Evolutionary conservation across 2,888 invertebrate species (phyloP).

Genomic region (Yponomeuta cagnagella): DNA sequence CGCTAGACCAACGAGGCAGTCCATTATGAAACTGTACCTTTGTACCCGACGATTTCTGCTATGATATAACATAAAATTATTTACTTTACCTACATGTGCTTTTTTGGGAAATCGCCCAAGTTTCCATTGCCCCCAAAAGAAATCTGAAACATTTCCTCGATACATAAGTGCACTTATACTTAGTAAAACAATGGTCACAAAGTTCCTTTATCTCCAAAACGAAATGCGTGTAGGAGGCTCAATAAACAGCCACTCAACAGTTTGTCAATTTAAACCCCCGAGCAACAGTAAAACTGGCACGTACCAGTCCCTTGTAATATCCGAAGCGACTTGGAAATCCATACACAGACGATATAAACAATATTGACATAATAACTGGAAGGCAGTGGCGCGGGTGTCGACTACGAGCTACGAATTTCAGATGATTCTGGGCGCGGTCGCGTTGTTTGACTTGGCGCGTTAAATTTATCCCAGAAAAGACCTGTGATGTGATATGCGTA

Average conservation of each 20-base stretch:
- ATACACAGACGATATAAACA: slow-evolving; percentile 31
- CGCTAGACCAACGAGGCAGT: too few species aligned
- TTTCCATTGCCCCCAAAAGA: too few species aligned
- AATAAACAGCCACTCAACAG: neutral
- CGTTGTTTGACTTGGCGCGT: neutral
- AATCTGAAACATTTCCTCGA: too few species aligned
- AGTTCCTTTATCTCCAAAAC: too few species aligned
- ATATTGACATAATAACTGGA: slow-evolving; percentile 53
- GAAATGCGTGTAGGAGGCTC: neutral
- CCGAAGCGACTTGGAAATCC: neutral
- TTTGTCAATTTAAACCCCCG: neutral
- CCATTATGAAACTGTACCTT: too few species aligned
- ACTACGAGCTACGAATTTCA: slow-evolving; percentile 44
- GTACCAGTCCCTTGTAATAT: neutral
- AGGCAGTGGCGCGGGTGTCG: slow-evolving; percentile 27
- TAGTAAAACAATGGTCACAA: too few species aligned
- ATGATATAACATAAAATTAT: too few species aligned
- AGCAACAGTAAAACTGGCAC: neutral
- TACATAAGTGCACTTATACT: too few species aligned
- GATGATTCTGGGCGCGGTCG: slow-evolving; percentile 23
- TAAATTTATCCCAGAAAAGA: neutral
- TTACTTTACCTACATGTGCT: too few species aligned
- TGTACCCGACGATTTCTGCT: too few species aligned
- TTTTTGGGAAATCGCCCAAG: too few species aligned
- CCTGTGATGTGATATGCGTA: too few species aligned